phyloP scores from a whole-genome alignment of 2,113 vertebrate species.

The Todiramphus saurophagus region DNA sequence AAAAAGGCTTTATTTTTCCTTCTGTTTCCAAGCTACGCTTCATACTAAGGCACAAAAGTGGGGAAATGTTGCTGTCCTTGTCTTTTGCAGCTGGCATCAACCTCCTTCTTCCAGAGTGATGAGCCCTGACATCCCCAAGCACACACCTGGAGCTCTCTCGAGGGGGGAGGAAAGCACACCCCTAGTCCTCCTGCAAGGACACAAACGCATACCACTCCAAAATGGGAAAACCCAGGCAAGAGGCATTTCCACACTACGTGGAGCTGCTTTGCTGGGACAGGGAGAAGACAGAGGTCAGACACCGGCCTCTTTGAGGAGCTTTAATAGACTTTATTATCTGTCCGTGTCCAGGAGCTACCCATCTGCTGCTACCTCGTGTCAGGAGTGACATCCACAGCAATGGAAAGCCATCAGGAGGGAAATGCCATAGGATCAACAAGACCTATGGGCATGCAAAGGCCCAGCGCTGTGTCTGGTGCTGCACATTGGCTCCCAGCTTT shows the following conservation, averaged over 20 bases:
- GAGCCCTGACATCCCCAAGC: not conserved
- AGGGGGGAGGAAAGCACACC: not conserved
- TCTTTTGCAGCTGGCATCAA: not conserved
- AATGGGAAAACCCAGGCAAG: not conserved
- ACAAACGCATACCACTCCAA: fast-evolving
- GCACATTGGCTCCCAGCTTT: fast-evolving
- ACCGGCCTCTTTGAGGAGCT: not conserved
- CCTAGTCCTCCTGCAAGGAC: not conserved
- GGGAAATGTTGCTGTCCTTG: too few species aligned
- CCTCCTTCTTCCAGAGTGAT: not conserved
- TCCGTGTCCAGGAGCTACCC: not conserved
- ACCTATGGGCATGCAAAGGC: not conserved
- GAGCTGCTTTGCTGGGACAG: not conserved
- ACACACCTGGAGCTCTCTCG: fast-evolving
- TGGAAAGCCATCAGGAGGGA: not conserved
- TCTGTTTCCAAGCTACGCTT: not conserved
- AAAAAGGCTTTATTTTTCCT: not conserved
- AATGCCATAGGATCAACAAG: not conserved
- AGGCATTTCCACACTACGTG: fast-evolving
- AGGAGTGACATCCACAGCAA: not conserved
- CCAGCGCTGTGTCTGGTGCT: not conserved
- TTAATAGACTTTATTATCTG: fast-evolving
- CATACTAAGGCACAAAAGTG: not conserved
- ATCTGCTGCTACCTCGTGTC: not conserved
- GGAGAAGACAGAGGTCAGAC: not conserved